Evolutionary conservation across 2,888 invertebrate species (phyloP).

Genomic region (Drosophila anceps): DNA sequence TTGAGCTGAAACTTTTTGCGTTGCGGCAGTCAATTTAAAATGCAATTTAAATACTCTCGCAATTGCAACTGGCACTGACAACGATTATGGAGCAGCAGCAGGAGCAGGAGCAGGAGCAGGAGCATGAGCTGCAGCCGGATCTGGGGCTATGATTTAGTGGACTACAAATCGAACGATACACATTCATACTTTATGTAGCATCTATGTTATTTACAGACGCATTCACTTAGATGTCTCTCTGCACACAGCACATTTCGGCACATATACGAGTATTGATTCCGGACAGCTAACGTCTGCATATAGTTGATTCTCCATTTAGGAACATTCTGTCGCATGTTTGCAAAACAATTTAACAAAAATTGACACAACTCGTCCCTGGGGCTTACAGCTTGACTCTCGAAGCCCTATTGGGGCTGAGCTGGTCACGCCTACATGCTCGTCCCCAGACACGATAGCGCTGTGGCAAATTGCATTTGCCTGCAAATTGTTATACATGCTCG

Average conservation of each 20-base stretch:
- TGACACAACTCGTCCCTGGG: conserved; percentile 51
- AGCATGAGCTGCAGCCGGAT: neutral
- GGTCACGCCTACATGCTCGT: conserved; percentile 18
- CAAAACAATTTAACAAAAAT: conserved; percentile 63
- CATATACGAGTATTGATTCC: conserved; percentile 2
- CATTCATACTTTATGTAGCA: neutral
- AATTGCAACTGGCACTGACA: conserved; percentile 38
- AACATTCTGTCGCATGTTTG: conserved; percentile 43
- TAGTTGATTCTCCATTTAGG: conserved; percentile 10
- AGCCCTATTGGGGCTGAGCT: conserved; percentile 2
- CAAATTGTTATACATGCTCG: conserved; percentile 48
- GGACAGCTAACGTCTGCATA: neutral
- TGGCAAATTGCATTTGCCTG: conserved; percentile 63
- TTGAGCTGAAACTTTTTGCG: conserved; percentile 28
- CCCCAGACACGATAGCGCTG: conserved; percentile 29
- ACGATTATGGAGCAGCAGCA: neutral
- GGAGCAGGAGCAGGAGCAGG: neutral
- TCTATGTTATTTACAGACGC: neutral
- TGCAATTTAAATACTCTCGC: conserved; percentile 66
- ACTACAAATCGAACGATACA: conserved; percentile 9
- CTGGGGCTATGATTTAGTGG: conserved; percentile 14
- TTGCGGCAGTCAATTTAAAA: conserved; percentile 66
- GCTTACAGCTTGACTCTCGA: conserved; percentile 30
- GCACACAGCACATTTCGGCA: conserved; percentile 16
- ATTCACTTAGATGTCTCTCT: neutral